Conservation (phyloP, 2,888 invertebrate genomes). For the Choreutis nemorana region DNA sequence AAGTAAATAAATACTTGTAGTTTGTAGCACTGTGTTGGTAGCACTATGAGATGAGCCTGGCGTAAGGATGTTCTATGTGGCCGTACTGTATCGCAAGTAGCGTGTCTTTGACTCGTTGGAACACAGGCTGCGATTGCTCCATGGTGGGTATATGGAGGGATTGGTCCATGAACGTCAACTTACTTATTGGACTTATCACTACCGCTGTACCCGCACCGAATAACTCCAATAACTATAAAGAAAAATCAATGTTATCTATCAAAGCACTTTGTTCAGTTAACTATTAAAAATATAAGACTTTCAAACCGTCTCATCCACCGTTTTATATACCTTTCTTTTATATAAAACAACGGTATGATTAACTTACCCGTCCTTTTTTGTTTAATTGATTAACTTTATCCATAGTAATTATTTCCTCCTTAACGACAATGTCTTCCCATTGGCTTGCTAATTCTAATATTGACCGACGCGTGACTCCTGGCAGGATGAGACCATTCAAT, state of each 20-base stretch:
- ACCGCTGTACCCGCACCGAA: constrained; percentile 99
- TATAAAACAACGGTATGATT: not conserved
- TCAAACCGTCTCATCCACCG: too few species aligned
- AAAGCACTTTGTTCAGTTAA: too few species aligned
- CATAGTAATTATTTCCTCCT: constrained; percentile 87
- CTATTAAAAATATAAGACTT: too few species aligned
- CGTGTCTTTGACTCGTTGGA: constrained; percentile 75
- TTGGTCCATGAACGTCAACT: constrained; percentile 80
- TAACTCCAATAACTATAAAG: constrained; percentile 85
- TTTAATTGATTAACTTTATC: constrained; percentile 75
- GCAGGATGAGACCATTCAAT: constrained; percentile 91
- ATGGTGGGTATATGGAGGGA: constrained; percentile 77
- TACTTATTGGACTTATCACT: constrained; percentile 89
- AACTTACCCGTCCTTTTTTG: constrained; percentile 82
- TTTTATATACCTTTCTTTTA: not conserved
- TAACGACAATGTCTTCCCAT: constrained; percentile 88
- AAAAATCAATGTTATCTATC: constrained; percentile 2
- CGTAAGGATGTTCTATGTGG: constrained; percentile 83
- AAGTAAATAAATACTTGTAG: too few species aligned
- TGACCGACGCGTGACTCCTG: constrained; percentile 92
- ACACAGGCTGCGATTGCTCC: constrained; percentile 75
- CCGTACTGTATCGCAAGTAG: constrained; percentile 93
- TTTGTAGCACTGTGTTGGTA: constrained; percentile 3
- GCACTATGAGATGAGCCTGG: constrained; percentile 58
- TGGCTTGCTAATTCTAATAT: constrained; percentile 80